A percentile compares a stretch with the other conserved stretches of the same genome.
Evolutionary conservation across 2,888 invertebrate genomes (phyloP).

Genomic region (Eubasilissa splendida): DNA sequence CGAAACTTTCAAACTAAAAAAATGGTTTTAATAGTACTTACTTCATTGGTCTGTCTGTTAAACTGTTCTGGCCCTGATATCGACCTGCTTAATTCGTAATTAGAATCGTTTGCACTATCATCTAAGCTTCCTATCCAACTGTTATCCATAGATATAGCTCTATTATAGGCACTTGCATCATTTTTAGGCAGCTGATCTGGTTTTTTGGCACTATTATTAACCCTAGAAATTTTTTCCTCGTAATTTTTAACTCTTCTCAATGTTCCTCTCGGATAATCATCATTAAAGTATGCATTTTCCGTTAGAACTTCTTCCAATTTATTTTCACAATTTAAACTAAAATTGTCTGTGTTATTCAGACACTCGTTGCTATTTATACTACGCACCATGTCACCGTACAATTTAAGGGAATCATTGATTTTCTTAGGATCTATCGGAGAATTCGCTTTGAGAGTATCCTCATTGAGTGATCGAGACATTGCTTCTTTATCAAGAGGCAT

Average conservation of each 20-base stretch:
- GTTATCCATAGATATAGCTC: conserved; percentile 67
- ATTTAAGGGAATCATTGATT: conserved; percentile 67
- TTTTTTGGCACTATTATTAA: conserved; percentile 46
- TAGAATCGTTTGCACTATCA: conserved; percentile 53
- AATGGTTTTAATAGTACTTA: conserved; percentile 11
- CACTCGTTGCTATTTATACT: conserved; percentile 68
- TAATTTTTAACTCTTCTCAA: conserved; percentile 57
- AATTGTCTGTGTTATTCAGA: conserved; percentile 52
- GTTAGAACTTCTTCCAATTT: conserved; percentile 59
- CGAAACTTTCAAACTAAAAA: neutral
- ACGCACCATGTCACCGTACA: conserved; percentile 66
- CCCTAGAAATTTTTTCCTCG: conserved; percentile 54
- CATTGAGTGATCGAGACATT: conserved; percentile 62
- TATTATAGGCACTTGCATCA: conserved; percentile 61
- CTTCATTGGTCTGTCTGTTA: conserved; percentile 44
- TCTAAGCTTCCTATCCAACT: conserved; percentile 67
- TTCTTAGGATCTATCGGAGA: conserved; percentile 69
- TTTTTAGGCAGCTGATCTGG: conserved; percentile 52
- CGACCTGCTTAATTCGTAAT: conserved; percentile 69
- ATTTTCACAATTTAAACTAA: conserved; percentile 56
- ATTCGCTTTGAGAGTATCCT: conserved; percentile 65
- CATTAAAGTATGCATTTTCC: conserved; percentile 52
- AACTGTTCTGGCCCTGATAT: conserved; percentile 72
- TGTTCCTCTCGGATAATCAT: conserved; percentile 55
- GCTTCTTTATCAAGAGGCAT: conserved; percentile 61